Percentiles rank a stretch among this genome's conserved stretches.
Conservation (phyloP, 1,140 invertebrate genomes). For the Orchesella cincta region DNA sequence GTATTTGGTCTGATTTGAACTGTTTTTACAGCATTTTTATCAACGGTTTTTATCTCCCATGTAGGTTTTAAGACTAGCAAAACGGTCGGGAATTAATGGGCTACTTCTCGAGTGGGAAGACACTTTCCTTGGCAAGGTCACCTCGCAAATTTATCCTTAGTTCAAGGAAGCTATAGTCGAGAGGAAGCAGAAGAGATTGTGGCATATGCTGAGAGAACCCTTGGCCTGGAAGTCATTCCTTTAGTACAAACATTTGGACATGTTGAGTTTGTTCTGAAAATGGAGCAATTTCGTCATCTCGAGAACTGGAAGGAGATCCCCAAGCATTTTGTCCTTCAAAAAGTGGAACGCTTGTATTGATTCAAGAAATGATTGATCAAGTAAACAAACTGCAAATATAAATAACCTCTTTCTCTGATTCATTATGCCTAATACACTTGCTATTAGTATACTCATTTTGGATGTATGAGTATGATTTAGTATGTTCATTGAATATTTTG, state of each 20-base stretch:
- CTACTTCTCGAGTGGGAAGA: conserved; percentile 95
- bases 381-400: no score
- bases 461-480: no score
- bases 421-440: no score
- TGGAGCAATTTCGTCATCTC: conserved; percentile 71
- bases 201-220: conserved; percentile 64
- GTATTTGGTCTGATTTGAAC: no score
- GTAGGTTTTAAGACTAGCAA: conserved; percentile 40
- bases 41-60: background rate
- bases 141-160: conserved; percentile 63
- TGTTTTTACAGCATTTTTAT: conserved; percentile 2
- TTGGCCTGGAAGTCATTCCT: conserved; percentile 78
- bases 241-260: conserved; percentile 95
- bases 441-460: no score
- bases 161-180: conserved; percentile 73
- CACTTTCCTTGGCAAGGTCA: conserved; percentile 88
- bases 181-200: conserved; percentile 69
- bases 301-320: conserved; percentile 75
- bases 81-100: conserved; percentile 80
- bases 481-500: no score
- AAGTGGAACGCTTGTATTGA: conserved; percentile 68
- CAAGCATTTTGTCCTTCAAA: conserved; percentile 82
- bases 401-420: no score
- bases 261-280: conserved; percentile 85
- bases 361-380: conserved; percentile 83